Percentiles rank a stretch among this genome's conserved stretches.
Evolutionary conservation across 2,888 invertebrate species (phyloP).

Genomic region (Falcaria lacertinaria): DNA sequence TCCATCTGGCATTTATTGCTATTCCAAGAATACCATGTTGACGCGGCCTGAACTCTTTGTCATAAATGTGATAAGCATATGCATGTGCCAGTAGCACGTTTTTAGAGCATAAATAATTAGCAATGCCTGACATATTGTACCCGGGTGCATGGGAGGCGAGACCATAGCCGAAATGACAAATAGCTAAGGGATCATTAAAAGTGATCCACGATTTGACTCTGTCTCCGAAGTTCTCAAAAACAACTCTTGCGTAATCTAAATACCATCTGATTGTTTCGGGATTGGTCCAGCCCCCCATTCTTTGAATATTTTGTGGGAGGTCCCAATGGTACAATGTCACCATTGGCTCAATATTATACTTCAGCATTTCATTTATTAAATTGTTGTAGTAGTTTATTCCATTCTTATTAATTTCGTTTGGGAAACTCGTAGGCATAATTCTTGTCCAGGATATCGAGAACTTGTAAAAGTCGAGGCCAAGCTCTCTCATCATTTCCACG

Average conservation of each 20-base stretch:
- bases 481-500: conserved; percentile 11
- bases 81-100: not conserved
- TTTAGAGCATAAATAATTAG: conserved; percentile 63
- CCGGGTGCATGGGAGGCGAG: not conserved
- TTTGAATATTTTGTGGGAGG: conserved; percentile 69
- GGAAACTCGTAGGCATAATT: conserved; percentile 67
- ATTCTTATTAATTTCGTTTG: conserved; percentile 64
- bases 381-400: conserved; percentile 84
- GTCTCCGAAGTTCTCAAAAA: conserved; percentile 69
- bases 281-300: not conserved
- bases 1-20: not conserved
- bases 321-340: conserved; percentile 80
- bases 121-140: conserved; percentile 28
- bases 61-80: conserved; percentile 12
- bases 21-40: conserved; percentile 22
- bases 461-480: conserved; percentile 58
- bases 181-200: not conserved
- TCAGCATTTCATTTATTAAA: conserved; percentile 80
- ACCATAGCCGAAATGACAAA: not conserved
- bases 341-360: conserved; percentile 76
- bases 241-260: conserved; percentile 54
- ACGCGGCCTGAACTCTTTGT: conserved; percentile 82
- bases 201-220: not conserved
- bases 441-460: conserved; percentile 83
- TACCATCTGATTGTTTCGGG: not conserved